Base-by-base conservation (phyloP, 2,888 invertebrate species). In the Petrolisthes cinctipes region DNA sequence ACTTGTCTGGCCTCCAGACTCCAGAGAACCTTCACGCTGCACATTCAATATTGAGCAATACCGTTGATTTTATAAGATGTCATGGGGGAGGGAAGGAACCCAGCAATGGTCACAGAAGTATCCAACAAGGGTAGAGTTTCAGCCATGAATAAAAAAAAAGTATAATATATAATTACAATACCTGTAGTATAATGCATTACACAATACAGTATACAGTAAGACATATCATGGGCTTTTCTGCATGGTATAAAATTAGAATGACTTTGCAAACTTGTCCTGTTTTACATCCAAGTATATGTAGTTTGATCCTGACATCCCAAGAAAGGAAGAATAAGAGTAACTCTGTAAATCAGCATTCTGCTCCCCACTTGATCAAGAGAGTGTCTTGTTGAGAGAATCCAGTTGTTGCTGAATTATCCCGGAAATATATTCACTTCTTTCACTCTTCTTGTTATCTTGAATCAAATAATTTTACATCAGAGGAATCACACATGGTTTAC, bases 1-100 rank as follows among this genome's bases (percentile, higher is more conserved):
- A 85, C 90, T 90, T 17, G 89, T 89, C 66, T 87, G 89, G 71
- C 89, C 87, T 23, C 88, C 90, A 56, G 87, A 75, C 66, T 90
- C 90, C 87, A 89, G 80, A 51, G 82, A 86, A 51, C 89, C 89
- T 82, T 89, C 89, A 68, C 89, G 83, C 89, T 89, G 85, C 57
- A 82, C 57, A 82, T 54, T 80, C 83, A 83, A 80, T 20, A 82
- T 82, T 54, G 37, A 37, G 37, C 37, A 37, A 37, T 37, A 37
- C 37, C 37, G 37, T 37, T 37, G 37, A 37, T 37, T 37, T 37
- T 37, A 37, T 37, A 37, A 37, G 37, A 37, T 37, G 37, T 37
- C 37, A 37, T 37, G 66, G 54, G 83, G 82, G 20, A 57, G 14
- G 23, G 7, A 82, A 54, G 20, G 66, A 53, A 53, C 81, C 84